Evolutionary conservation across 2,888 invertebrate species (phyloP), one percentile per base, ranked within the genome.

Genomic region (Drepanosiphum platanoidis): DNA sequence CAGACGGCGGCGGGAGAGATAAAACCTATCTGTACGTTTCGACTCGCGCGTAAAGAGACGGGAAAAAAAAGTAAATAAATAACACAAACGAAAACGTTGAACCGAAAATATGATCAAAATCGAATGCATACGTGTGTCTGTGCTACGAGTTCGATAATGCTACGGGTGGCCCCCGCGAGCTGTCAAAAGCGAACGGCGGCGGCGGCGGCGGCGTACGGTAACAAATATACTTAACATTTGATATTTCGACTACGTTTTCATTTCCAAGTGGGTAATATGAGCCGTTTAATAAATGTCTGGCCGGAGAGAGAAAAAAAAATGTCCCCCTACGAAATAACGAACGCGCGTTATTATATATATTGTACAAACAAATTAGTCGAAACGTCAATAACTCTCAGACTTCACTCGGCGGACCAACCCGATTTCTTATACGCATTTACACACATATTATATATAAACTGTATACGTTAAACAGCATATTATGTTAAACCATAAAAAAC

Each of bases 321-420:
- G 39, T 32, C 30, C 9, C 30, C 5, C 39, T 5, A 42, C 7
- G 5, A 39, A 34, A 78, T 9, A 61, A 58, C 11, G n/a, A n/a
- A 27, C 9, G 22, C 8, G 39, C 7, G 39, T 61, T 30, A 36
- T 74, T 46, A 15, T 58, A 58, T 75, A 64, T 64, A 39, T 61
- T 64, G 39, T 39, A 64, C 64, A 42, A 64, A 78, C 64, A 64
- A 78, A 78, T 78, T 78, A 78, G 64, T 42, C 18, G 30, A 30
- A 78, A 64, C 30, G 78, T 78, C 64, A 64, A 39, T 64, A 64
- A 78, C 39, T 78, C 36, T 18, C 27, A 36, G 78, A 22, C 30
- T 39, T 64, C 64, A n/a, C 39, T 64, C 39, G 11, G 34, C 18
- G 7, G 34, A 9, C 68, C 27, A 27, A 13, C 30, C 30, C 27